Evolutionary conservation across 2,888 invertebrate genomes (phyloP).

Genomic region (Sarcophaga subvicina): DNA sequence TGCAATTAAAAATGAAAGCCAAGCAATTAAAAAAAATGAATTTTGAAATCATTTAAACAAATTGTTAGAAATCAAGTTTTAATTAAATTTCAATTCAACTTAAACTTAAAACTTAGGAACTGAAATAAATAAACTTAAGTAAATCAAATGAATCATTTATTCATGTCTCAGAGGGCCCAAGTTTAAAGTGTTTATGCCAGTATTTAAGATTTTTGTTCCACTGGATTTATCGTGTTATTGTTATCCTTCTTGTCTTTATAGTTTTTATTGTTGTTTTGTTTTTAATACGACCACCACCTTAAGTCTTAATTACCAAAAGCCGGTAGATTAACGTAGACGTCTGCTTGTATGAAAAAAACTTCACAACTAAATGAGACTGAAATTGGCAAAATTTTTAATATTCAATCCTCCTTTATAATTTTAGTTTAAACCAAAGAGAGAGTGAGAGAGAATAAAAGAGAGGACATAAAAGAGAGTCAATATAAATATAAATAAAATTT

Average conservation of each 20-base stretch:
- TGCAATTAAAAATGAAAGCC: neutral
- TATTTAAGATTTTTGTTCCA: neutral
- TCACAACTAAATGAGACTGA: conserved; percentile 47
- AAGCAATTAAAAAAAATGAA: neutral
- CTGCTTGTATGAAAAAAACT: conserved; percentile 37
- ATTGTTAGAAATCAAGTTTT: no score
- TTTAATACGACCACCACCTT: conserved; percentile 52
- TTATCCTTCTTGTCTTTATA: neutral
- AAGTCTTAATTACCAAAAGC: conserved; percentile 60
- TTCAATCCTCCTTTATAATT: neutral
- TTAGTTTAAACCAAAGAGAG: neutral
- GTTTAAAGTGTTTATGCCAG: neutral
- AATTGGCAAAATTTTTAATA: conserved; percentile 37
- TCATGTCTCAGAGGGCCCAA: no score
- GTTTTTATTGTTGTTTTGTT: conserved; percentile 20
- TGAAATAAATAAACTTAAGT: no score
- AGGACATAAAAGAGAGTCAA: neutral
- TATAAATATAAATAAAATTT: neutral
- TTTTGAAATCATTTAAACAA: neutral
- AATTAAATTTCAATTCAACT: no score
- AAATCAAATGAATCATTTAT: no score
- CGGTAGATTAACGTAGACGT: conserved; percentile 46
- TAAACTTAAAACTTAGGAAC: no score
- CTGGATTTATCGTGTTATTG: neutral
- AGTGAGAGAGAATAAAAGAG: neutral